These are phyloP conservation scores for Philhelius pedissequus DNA, from an alignment of 2,888 invertebrate species.

Conservation along the genomic window DNA sequence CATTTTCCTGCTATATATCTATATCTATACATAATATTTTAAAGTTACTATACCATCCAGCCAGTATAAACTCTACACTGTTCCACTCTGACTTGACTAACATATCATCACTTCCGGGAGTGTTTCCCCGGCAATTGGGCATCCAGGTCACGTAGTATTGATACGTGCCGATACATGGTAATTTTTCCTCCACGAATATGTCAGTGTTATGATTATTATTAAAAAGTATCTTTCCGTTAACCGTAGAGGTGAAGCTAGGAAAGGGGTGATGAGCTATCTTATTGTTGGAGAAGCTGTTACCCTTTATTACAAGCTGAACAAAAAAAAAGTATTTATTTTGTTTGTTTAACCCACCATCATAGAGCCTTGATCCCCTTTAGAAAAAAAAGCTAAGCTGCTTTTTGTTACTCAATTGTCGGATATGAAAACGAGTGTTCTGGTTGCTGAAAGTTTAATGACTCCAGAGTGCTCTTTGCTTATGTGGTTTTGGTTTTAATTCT, in stretches of 20 bases:
- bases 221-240: conserved; percentile 25
- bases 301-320: conserved; percentile 22
- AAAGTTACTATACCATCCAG: background rate
- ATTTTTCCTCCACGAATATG: conserved; percentile 60
- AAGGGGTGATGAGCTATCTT: conserved; percentile 35
- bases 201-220: conserved; percentile 67
- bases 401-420: conserved; percentile 27
- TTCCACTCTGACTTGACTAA: conserved; percentile 10
- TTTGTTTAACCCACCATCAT: background rate
- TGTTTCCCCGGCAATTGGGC: conserved; percentile 54
- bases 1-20: background rate
- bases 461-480: background rate
- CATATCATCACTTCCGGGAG: conserved; percentile 64
- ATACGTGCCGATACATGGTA: conserved; percentile 68
- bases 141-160: conserved; percentile 61
- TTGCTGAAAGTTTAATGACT: conserved; percentile 52
- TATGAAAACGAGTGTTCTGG: conserved; percentile 6
- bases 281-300: conserved; percentile 47
- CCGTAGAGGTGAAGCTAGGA: background rate
- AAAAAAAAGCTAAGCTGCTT: conserved; percentile 11
- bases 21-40: background rate
- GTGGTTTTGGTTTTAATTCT: conserved; percentile 30
- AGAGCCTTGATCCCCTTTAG: background rate
- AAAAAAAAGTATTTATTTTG: background rate
- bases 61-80: background rate